phyloP scores from a whole-genome alignment of 1,140 invertebrate species.

The Protaetia brevitarsis region DNA sequence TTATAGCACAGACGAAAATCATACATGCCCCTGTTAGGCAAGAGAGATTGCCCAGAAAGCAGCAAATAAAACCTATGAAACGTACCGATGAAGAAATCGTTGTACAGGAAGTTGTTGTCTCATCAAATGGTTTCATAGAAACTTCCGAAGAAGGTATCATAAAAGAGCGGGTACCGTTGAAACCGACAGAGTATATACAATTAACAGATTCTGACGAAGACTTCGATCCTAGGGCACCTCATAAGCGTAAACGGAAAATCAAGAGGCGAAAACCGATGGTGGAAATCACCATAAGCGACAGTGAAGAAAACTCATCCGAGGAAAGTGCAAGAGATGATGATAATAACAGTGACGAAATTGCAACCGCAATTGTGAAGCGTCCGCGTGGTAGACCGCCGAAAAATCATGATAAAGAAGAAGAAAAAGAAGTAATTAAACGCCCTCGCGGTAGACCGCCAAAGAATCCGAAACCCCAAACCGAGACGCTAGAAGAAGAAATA shows the following conservation, averaged over 20 bases:
- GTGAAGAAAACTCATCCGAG: slow-evolving; percentile 29
- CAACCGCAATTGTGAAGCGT: slow-evolving; percentile 18
- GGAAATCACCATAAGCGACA: slow-evolving; percentile 28
- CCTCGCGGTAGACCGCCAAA: slow-evolving; percentile 24
- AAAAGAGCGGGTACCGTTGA: slow-evolving; percentile 12
- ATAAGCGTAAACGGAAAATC: slow-evolving; percentile 20
- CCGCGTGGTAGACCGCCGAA: slow-evolving; percentile 34
- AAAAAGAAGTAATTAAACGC: slow-evolving; percentile 25
- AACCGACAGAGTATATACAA: slow-evolving; percentile 38
- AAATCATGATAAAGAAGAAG: slow-evolving; percentile 7
- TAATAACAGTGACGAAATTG: slow-evolving; percentile 24
- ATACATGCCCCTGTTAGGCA: slow-evolving; percentile 40
- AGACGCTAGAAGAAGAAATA: slow-evolving; percentile 24
- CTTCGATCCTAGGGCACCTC: slow-evolving; percentile 26
- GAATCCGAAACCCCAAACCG: not conserved
- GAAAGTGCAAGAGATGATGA: slow-evolving; percentile 35
- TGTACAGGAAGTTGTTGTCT: slow-evolving; percentile 44
- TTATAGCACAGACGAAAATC: slow-evolving; percentile 43
- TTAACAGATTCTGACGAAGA: slow-evolving; percentile 43
- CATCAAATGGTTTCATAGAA: slow-evolving; percentile 41
- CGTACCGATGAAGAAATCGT: slow-evolving; percentile 43
- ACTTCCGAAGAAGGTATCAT: slow-evolving; percentile 25
- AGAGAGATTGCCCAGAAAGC: slow-evolving; percentile 41
- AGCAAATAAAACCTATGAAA: slow-evolving; percentile 42
- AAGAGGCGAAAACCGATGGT: slow-evolving; percentile 31